Base-by-base conservation (phyloP, 2,888 invertebrate genomes). In the Synanthedon tipuliformis region DNA sequence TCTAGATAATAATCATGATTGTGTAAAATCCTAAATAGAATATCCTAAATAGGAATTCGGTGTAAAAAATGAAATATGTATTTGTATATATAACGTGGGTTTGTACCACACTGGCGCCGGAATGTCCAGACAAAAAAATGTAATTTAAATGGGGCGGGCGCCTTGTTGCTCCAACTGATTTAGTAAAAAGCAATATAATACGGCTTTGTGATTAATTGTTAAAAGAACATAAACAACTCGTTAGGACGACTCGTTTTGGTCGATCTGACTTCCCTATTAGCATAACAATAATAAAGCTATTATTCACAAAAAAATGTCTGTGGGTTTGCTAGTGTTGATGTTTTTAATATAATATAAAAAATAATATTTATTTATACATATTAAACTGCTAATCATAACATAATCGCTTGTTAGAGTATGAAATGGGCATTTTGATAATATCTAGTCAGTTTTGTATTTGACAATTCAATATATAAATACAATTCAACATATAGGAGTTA, bases 211-310 rank as follows among this genome's bases (percentile, higher is more conserved):
- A 66, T 67, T 64, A 61, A 74, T 70, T 61, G 56, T 54, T 34
- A 59, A 56, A 51, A 61, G 60, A 68, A 65, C 70, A 72, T 71
- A 73, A 76, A 75, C 70, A 73, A 68, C 66, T 65, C 61, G 62
- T 67, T 69, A 72, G 65, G 61, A 16, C 40, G 41, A 49, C 40
- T 51, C 50, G 54, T 16, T 51, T 49, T 55, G 54, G 50, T 18
- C 16, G 56, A 27, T 50, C 53, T 27, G 52, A 51, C 52, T 57
- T 56, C 53, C 51, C 52, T 52, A 59, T 61, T 61, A 56, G 52
- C 60, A 60, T 56, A 59, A 55, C 59, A 51, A 51, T 13, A 45
- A 45, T 45, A 45, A 45, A 13, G 45, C 45, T n/a, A 45, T 45
- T 45, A 45, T 45, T 34, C 8, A 34, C 34, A 34, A 34, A 34